phyloP scores from a whole-genome alignment of 2,888 invertebrate genomes.

The Cephalotes varians region DNA sequence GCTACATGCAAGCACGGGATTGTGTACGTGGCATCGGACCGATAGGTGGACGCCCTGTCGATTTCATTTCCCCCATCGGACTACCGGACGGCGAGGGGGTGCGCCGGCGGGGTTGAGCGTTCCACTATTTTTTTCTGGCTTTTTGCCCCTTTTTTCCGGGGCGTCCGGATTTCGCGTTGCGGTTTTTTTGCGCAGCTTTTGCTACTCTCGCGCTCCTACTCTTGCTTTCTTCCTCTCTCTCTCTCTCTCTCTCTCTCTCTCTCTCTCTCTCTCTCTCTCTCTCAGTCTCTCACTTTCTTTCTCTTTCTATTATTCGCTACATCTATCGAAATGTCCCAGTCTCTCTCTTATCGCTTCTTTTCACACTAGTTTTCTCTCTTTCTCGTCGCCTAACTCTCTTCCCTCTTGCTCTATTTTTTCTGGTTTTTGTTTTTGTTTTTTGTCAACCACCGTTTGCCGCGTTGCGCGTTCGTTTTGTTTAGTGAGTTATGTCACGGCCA shows the following conservation, averaged over 20 bases:
- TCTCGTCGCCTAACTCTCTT: conserved; percentile 2
- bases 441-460: conserved; percentile 54
- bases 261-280: conserved; percentile 46
- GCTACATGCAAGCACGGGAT: conserved; percentile 67
- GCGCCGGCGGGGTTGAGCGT: conserved; percentile 64
- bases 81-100: conserved; percentile 36
- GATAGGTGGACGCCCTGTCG: conserved; percentile 85
- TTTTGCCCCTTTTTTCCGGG: conserved; percentile 72
- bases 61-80: conserved; percentile 80
- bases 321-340: conserved; percentile 26
- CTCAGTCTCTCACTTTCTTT: conserved; percentile 26
- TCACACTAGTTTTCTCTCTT: conserved; percentile 38
- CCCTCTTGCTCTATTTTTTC: conserved; percentile 53
- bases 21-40: conserved; percentile 79
- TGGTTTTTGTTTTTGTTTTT: conserved; percentile 56
- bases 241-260: conserved; percentile 39
- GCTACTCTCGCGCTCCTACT: conserved; percentile 66
- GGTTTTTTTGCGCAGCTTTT: conserved; percentile 78
- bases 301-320: not conserved
- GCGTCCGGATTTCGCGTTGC: conserved; percentile 77
- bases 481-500: conserved; percentile 56
- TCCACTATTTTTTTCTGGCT: conserved; percentile 78
- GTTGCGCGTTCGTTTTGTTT: conserved; percentile 56
- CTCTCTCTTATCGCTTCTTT: conserved; percentile 45
- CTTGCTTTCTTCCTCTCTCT: conserved; percentile 29